These are phyloP conservation scores for Heliocidaris erythrogramma DNA, from an alignment of 35 echinoderm and acorn worm genomes.

Conservation along the genomic window DNA sequence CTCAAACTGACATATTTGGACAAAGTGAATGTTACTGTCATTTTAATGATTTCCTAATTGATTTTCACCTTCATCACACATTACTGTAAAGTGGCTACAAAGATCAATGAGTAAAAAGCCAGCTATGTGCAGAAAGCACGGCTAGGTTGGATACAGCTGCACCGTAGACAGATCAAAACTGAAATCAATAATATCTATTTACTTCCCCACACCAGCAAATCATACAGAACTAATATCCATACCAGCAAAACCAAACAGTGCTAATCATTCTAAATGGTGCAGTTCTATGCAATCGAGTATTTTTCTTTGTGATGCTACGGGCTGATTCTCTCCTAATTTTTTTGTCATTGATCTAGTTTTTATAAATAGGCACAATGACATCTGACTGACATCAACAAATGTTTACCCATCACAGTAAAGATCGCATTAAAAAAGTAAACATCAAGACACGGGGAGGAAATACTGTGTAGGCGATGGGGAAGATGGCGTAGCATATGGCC, in stretches of 20 bases:
- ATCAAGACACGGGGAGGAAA: not conserved
- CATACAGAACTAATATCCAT: conserved; percentile 5
- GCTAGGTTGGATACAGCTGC: conserved; percentile 34
- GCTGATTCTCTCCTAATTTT: not conserved
- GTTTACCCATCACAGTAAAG: not conserved
- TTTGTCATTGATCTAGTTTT: not conserved
- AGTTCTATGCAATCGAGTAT: not conserved
- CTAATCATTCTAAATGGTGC: not conserved
- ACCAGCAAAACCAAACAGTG: not conserved
- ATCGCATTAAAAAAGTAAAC: conserved; percentile 11
- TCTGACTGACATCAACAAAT: not conserved
- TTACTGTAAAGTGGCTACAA: not conserved
- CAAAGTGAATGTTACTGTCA: conserved; percentile 11
- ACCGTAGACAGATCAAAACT: conserved; percentile 35
- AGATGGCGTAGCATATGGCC: conserved; percentile 14
- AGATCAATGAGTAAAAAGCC: not conserved
- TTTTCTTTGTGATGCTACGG: not conserved
- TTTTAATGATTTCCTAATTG: conserved; percentile 7
- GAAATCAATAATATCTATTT: conserved; percentile 45
- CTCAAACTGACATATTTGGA: not conserved
- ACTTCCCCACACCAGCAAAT: conserved; percentile 31
- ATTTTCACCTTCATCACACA: conserved; percentile 6
- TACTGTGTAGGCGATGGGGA: not conserved
- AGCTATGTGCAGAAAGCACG: not conserved
- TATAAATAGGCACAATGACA: conserved; percentile 10